Base-by-base conservation (phyloP, 2,113 vertebrate species). In the Scolopax mira region DNA sequence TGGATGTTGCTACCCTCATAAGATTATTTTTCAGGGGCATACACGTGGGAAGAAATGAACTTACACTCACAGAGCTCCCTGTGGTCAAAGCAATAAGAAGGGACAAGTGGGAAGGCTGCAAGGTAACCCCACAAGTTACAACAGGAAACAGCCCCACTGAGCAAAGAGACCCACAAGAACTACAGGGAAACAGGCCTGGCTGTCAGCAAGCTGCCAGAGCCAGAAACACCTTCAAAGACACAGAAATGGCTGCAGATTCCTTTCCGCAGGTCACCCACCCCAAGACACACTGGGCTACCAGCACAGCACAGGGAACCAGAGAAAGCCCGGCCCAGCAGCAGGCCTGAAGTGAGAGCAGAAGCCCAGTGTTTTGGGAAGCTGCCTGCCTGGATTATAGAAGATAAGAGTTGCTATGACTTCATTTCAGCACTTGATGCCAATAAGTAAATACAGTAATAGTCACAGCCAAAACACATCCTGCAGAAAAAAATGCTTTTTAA, bases 211-310 rank as follows among this genome's bases (percentile, higher is more conserved):
- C n/a, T 71, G 57, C 52, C 79, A 80, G 70, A 82, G 49, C 61
- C 73, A 94, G 70, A 69, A 91, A 85, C 60, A 41, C 69, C 57
- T 90, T 89, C 89, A 92, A 95, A 94, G 84, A 33, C 52, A n/a
- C 0, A 1, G 91, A 90, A 92, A 87, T 2, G 11, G 65, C 44
- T 93, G 60, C 62, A 70, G 73, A 65, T 49, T 73, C 70, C 66
- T 94, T 65, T 73, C 78, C 49, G 11, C 18, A 48, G 69, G 27
- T 42, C 11, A 28, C 28, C 21, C 16, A 4, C 10, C 31, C 51
- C 51, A 25, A 61, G 42, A 51, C 65, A 71, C 6, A 9, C 4
- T 13, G 28, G 65, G 73, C 79, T 88, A 90, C 88, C 85, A 60
- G 69, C 72, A 49, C 48, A 69, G 61, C 3, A 2, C 52, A 89